Evolutionary conservation across 2,888 invertebrate species (phyloP).

Genomic region (Sclerodermus sp.): DNA sequence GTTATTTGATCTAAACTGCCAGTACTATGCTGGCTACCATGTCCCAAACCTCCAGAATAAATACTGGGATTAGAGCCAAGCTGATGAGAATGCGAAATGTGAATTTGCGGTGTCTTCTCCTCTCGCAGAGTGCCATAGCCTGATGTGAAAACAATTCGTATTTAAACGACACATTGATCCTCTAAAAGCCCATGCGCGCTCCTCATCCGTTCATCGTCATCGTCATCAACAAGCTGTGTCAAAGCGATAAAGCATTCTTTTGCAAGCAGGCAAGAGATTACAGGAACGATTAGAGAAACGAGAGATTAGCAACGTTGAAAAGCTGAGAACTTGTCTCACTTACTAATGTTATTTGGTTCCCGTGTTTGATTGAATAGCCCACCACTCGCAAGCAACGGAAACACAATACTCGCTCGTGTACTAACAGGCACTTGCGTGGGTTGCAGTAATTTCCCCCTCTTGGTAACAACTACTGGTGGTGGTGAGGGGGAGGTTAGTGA

Average conservation of each 20-base stretch:
- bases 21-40: conserved; percentile 55
- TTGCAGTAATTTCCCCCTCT: conserved; percentile 49
- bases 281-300: no score
- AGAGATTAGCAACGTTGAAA: no score
- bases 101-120: conserved; percentile 61
- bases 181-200: no score
- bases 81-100: conserved; percentile 54
- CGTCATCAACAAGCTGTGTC: no score
- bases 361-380: conserved; percentile 61
- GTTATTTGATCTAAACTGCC: conserved; percentile 54
- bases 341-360: conserved; percentile 53
- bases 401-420: conserved; percentile 75
- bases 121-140: conserved; percentile 78
- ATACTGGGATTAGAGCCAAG: conserved; percentile 71
- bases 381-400: conserved; percentile 67
- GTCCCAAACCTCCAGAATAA: conserved; percentile 52
- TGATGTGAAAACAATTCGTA: conserved; percentile 36
- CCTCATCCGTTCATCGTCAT: no score
- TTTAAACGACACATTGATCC: no score
- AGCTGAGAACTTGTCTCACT: conserved; percentile 28
- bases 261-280: no score
- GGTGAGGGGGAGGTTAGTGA: conserved; percentile 52
- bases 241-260: no score
- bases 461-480: conserved; percentile 47
- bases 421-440: conserved; percentile 65